These are phyloP conservation scores for Rhagoletis pomonella DNA, from an alignment of 1,140 invertebrate species.

Conservation along the genomic window DNA sequence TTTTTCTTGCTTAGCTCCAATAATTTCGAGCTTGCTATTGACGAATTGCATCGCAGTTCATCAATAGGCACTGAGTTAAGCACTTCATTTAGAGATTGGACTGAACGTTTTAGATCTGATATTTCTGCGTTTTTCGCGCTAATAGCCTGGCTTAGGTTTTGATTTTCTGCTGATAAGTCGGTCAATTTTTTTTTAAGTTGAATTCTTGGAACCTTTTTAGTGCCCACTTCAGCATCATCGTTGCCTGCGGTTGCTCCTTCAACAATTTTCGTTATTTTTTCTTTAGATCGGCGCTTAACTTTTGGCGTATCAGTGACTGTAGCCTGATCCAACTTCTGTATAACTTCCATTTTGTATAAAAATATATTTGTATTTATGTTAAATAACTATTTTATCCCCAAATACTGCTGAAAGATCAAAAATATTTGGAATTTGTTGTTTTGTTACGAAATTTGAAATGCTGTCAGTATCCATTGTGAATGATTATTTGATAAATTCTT, in stretches of 20 bases:
- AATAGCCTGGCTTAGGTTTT: slow-evolving; percentile 62
- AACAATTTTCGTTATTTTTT: slow-evolving; percentile 37
- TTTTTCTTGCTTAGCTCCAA: slow-evolving; percentile 78
- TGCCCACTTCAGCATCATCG: slow-evolving; percentile 11
- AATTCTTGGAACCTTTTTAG: slow-evolving; percentile 56
- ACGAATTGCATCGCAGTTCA: slow-evolving; percentile 75
- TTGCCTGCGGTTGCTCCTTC: background rate
- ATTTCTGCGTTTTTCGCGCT: slow-evolving; percentile 76
- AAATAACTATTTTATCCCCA: background rate
- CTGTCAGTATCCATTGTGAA: slow-evolving; percentile 8
- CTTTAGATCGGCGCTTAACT: background rate
- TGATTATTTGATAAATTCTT: too few species aligned
- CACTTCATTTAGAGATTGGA: slow-evolving; percentile 75
- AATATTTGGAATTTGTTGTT: background rate
- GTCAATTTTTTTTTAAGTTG: slow-evolving; percentile 65
- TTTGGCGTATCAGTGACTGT: slow-evolving; percentile 48
- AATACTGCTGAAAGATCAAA: background rate
- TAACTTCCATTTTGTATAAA: slow-evolving; percentile 55
- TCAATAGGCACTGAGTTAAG: slow-evolving; percentile 75
- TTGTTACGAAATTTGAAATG: background rate
- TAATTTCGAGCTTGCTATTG: slow-evolving; percentile 76
- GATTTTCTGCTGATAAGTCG: slow-evolving; percentile 63
- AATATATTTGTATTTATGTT: slow-evolving; percentile 7
- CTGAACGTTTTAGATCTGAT: slow-evolving; percentile 75
- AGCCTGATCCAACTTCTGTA: slow-evolving; percentile 41